Evolutionary conservation across 2,888 invertebrate genomes (phyloP).

Genomic region (Dasypogon diadema): DNA sequence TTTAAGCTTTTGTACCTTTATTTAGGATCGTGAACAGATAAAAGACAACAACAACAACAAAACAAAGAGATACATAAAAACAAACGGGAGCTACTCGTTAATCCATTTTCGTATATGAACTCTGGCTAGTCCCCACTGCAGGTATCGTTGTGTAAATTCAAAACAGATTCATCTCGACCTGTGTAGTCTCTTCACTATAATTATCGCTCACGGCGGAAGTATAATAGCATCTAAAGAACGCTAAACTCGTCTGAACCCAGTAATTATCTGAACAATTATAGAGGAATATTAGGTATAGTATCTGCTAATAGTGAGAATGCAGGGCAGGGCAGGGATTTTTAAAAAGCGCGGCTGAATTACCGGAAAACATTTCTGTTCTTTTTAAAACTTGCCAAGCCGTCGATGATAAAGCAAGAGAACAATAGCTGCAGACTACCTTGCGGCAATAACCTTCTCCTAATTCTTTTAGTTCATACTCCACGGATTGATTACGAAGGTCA

Average conservation of each 20-base stretch:
- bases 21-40: neutral
- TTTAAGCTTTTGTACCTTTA: neutral
- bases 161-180: neutral
- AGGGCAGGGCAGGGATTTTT: too few species aligned
- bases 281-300: neutral
- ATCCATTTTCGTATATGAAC: neutral
- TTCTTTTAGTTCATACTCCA: neutral
- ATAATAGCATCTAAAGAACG: neutral
- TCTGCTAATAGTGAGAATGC: too few species aligned
- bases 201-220: conserved; percentile 4
- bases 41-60: neutral
- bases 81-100: neutral
- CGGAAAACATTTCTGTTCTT: too few species aligned
- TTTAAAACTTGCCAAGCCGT: too few species aligned
- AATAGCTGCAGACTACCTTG: too few species aligned
- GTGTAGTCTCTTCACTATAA: neutral
- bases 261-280: conserved; percentile 15
- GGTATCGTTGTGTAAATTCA: neutral
- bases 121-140: neutral
- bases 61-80: neutral
- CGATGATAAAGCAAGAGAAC: conserved; percentile 2
- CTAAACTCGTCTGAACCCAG: neutral
- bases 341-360: too few species aligned
- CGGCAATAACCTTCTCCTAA: neutral
- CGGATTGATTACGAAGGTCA: neutral